Conservation (phyloP, 2,888 invertebrate genomes). For the Microchrysa polita region DNA sequence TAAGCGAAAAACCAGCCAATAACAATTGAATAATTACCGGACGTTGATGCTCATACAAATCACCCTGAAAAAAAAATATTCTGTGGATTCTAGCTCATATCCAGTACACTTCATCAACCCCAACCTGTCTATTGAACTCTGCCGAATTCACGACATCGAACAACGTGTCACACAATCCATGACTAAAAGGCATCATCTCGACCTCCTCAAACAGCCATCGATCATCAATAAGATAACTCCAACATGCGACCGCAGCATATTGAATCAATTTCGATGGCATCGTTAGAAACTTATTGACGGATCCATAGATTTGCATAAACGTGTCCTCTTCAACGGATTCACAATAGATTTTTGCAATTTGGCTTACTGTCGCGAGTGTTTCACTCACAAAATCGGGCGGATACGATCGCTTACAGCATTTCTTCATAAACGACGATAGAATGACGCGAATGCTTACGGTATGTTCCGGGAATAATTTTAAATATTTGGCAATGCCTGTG, state of each 20-base stretch:
- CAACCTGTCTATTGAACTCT: background rate
- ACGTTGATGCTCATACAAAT: background rate
- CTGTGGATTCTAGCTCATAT: background rate
- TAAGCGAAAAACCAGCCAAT: conserved; percentile 10
- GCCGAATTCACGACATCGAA: conserved; percentile 15
- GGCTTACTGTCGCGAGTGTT: conserved; percentile 54
- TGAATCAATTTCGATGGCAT: conserved; percentile 58
- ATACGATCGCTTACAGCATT: conserved; percentile 57
- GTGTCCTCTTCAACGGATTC: conserved; percentile 48
- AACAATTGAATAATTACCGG: conserved; percentile 23
- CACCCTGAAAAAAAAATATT: background rate
- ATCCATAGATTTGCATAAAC: conserved; percentile 57
- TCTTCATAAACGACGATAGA: conserved; percentile 56
- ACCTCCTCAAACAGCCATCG: conserved; percentile 52
- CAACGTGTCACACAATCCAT: conserved; percentile 31
- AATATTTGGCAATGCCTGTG: conserved; percentile 33
- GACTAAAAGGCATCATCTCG: background rate
- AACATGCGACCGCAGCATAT: conserved; percentile 56
- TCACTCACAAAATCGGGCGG: conserved; percentile 55
- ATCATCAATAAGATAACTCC: conserved; percentile 57
- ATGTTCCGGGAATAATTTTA: conserved; percentile 49
- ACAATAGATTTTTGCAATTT: conserved; percentile 44
- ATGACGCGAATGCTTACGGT: conserved; percentile 57
- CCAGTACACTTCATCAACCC: background rate
- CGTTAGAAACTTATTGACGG: conserved; percentile 56